Conservation (phyloP, 2,113 vertebrate species). For the Nansenia antarctica region DNA sequence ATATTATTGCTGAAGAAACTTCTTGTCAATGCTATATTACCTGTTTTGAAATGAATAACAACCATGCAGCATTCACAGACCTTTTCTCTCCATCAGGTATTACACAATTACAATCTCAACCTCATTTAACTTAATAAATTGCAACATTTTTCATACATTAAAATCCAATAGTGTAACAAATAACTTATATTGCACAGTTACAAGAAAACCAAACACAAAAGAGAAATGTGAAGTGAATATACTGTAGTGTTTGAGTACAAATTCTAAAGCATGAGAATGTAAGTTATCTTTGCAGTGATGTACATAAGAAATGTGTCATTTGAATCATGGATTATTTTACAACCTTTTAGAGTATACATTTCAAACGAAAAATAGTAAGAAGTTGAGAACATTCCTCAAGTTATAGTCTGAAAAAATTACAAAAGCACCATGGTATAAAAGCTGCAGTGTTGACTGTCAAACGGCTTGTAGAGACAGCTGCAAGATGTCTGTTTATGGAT, state of each 20-base stretch:
- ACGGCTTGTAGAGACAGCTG: not conserved
- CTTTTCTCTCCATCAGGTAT: not conserved
- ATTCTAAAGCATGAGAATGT: not conserved
- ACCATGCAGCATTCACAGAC: slow-evolving; percentile 23
- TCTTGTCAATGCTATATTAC: too few relatives aligned
- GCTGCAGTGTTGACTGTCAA: not conserved
- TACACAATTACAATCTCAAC: not conserved
- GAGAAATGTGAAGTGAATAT: slow-evolving; percentile 3
- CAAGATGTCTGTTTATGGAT: slow-evolving; percentile 6
- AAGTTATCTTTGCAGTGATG: slow-evolving; percentile 9
- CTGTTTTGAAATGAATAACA: not conserved
- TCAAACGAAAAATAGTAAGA: not conserved
- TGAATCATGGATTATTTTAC: not conserved
- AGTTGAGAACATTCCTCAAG: not conserved
- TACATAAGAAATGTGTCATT: slow-evolving; percentile 13
- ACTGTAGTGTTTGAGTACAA: not conserved
- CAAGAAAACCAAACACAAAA: slow-evolving; percentile 2
- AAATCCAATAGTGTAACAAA: slow-evolving; percentile 28
- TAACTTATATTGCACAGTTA: slow-evolving; percentile 39
- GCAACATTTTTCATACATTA: slow-evolving; percentile 24
- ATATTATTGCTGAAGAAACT: too few relatives aligned
- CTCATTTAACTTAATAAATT: slow-evolving; percentile 45
- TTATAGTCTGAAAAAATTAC: not conserved
- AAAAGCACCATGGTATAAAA: slow-evolving; percentile 14
- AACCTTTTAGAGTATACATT: not conserved